phyloP scores from a whole-genome alignment of 2,888 invertebrate genomes.

The Nephrotoma flavescens region DNA sequence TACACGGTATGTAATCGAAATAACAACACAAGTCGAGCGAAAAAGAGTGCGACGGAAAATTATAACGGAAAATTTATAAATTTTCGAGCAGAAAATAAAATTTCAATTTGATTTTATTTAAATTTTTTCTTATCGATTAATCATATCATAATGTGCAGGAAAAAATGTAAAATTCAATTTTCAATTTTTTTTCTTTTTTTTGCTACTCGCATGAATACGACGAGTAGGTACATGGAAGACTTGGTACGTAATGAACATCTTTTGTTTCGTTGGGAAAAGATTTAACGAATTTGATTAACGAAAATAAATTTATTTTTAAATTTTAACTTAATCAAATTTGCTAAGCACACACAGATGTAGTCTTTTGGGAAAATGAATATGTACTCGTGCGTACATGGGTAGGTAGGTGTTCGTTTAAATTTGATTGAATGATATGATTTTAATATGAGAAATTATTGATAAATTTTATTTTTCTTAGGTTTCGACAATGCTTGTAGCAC shows the following conservation, averaged over 20 bases:
- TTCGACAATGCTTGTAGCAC: too few relatives aligned
- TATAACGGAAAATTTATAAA: too few relatives aligned
- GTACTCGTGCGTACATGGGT: too few relatives aligned
- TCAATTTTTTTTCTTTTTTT: not conserved
- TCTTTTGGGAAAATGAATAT: not conserved
- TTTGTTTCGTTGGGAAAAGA: not conserved
- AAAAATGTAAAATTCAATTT: not conserved
- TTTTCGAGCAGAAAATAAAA: not conserved
- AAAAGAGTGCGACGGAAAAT: not conserved
- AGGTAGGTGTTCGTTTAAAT: too few relatives aligned
- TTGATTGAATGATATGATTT: too few relatives aligned
- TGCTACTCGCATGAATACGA: not conserved
- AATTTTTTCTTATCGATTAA: not conserved
- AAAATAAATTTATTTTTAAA: not conserved
- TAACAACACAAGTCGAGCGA: not conserved
- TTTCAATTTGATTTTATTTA: not conserved
- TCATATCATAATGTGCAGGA: not conserved
- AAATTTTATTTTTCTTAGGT: too few relatives aligned
- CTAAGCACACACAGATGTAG: not conserved
- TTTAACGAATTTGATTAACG: not conserved
- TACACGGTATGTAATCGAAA: not conserved
- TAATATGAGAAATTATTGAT: too few relatives aligned
- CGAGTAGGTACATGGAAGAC: not conserved
- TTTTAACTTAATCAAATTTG: not conserved
- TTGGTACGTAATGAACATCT: not conserved